Evolutionary conservation across 1,140 invertebrate species (phyloP), one percentile per base, ranked within the genome.

Genomic region (Drosophila rufa): DNA sequence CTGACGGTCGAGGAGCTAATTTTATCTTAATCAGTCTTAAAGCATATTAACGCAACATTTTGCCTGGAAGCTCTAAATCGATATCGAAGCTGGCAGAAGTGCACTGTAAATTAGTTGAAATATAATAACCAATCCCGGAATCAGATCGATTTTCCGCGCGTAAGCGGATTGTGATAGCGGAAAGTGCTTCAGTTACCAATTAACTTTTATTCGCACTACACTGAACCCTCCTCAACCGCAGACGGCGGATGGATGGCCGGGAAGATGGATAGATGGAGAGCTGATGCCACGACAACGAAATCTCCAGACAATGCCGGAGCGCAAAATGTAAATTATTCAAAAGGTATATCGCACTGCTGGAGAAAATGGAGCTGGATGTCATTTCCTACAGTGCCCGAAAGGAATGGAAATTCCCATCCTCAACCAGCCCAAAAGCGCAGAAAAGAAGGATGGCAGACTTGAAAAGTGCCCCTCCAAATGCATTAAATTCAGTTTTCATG

Each of bases 401-500:
- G 50, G 33, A 70, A 73, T 60, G 68, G 68, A 73, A 73, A 60
- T 45, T 51, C 46, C 17, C 27, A 15, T 50, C 38, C 67, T 11
- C 8, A 27, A 19, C 14, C 19, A 50, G 19, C 47, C 40, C 47
- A 48, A 65, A 76, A 65, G 53, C 17, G 40, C 53, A 47, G 25
- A 55, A 45, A 48, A 38, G 46, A 48, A 58, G 30, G 50, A 64
- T 27, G 48, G 65, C 55, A 22, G 48, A 53, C 51, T 65, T 80
- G 68, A 84, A 89, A 87, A 89, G 84, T 80, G 84, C 68, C 85
- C 79, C 40, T 62, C 80, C 38, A 66, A 87, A 87, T 81, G 84
- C 84, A 87, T 87, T 89, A 87, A 87, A 87, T 87, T 87, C 84
- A 87, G 84, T 87, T 87, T 81, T 80, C 84, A 75, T 87, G 84